phyloP scores from a whole-genome alignment of 2,113 vertebrate genomes.

The Pionites leucogaster region DNA sequence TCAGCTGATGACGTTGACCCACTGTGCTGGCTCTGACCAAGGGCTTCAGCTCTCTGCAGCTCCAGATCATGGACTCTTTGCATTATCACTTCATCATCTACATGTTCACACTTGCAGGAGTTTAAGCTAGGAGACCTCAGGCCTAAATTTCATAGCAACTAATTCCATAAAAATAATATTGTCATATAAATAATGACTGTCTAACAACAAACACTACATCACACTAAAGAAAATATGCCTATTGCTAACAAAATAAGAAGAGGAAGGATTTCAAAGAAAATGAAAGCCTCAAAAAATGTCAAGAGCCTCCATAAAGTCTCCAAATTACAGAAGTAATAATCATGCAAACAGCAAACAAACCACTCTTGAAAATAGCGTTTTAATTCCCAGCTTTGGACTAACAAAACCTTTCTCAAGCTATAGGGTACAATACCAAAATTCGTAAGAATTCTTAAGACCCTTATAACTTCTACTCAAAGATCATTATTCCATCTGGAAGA shows the following conservation, averaged over 20 bases:
- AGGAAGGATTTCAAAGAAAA: background rate
- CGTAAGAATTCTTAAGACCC: background rate
- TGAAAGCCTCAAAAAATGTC: background rate
- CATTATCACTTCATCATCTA: background rate
- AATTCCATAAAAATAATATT: background rate
- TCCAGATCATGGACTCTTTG: background rate
- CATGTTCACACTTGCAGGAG: accelerated
- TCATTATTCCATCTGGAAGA: background rate
- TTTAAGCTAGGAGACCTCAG: background rate
- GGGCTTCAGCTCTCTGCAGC: background rate
- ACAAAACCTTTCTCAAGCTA: background rate
- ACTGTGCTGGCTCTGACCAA: background rate
- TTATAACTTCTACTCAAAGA: background rate
- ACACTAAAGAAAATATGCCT: background rate
- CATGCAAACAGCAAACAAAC: background rate
- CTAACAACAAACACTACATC: background rate
- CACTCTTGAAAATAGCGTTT: background rate
- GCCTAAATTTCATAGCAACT: background rate
- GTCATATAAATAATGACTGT: background rate
- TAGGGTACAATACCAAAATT: background rate
- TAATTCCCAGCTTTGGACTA: background rate
- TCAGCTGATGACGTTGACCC: background rate
- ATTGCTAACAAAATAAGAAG: background rate
- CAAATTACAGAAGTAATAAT: background rate
- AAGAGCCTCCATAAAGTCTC: background rate